Percentiles rank a stretch among this genome's conserved stretches.
Conservation (phyloP, 2,888 invertebrate species). For the Agriopis marginaria region DNA sequence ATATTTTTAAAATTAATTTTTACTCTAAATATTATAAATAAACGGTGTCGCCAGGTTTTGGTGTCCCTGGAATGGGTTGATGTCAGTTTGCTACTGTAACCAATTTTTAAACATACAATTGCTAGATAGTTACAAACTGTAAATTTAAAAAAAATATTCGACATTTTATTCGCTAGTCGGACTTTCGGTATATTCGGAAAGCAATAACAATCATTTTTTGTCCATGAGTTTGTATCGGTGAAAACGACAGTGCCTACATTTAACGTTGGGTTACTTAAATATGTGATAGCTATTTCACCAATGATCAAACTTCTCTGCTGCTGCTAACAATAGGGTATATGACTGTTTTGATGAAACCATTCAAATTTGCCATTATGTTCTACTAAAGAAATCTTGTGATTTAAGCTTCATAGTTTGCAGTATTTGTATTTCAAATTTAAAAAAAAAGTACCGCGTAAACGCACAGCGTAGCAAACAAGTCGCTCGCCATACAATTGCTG, state of each 20-base stretch:
- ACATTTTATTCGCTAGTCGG: too few species aligned
- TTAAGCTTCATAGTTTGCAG: too few species aligned
- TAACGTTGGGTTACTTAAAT: background rate
- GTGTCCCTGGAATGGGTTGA: background rate
- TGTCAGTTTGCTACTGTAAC: constrained; percentile 24
- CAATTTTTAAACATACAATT: constrained; percentile 14
- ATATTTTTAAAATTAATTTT: background rate
- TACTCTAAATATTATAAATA: background rate
- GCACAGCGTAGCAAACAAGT: too few species aligned
- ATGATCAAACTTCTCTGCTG: background rate
- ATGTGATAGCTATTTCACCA: background rate
- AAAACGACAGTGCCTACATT: background rate
- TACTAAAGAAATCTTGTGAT: too few species aligned
- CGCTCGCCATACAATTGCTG: too few species aligned
- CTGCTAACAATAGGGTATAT: background rate
- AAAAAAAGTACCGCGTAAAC: too few species aligned
- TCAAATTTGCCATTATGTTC: too few species aligned
- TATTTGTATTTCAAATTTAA: too few species aligned
- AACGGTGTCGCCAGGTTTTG: background rate
- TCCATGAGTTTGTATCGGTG: background rate
- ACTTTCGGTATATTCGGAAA: too few species aligned
- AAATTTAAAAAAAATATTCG: background rate
- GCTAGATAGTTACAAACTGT: constrained; percentile 25
- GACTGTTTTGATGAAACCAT: too few species aligned
- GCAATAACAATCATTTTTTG: too few species aligned